These are phyloP conservation scores for Hydrolagus affinis DNA, from an alignment of 2,113 vertebrate species.

Conservation along the genomic window DNA sequence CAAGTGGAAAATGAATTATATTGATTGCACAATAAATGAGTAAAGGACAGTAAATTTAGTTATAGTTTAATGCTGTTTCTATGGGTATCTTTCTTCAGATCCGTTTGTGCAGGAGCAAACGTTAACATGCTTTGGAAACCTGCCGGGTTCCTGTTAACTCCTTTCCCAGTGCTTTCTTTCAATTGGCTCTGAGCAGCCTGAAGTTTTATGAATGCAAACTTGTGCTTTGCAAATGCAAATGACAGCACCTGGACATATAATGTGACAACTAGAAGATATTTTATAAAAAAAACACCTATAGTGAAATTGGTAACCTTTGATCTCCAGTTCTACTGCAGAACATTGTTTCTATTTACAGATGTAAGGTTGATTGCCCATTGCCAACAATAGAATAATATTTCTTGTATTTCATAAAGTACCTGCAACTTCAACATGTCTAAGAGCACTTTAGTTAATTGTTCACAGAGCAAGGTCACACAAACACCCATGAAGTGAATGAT, in stretches of 20 bases:
- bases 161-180: background rate
- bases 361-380: background rate
- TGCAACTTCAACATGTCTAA: too few relatives aligned
- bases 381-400: background rate
- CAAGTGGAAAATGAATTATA: background rate
- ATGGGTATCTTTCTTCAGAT: background rate
- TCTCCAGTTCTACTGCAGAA: too few relatives aligned
- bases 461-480: too few relatives aligned
- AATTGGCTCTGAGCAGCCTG: background rate
- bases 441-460: too few relatives aligned
- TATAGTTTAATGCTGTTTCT: background rate
- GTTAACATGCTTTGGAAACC: slow-evolving; percentile 2
- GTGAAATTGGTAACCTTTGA: background rate
- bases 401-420: too few relatives aligned
- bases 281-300: background rate
- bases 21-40: background rate
- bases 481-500: too few relatives aligned
- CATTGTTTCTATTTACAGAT: background rate
- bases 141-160: background rate
- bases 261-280: background rate
- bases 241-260: background rate
- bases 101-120: background rate
- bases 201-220: slow-evolving; percentile 15
- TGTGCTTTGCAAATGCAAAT: background rate
- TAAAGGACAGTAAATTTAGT: background rate